Conservation (phyloP, 37 sponge, comb jelly and placozoan species). For the Aplysina aerophoba region DNA sequence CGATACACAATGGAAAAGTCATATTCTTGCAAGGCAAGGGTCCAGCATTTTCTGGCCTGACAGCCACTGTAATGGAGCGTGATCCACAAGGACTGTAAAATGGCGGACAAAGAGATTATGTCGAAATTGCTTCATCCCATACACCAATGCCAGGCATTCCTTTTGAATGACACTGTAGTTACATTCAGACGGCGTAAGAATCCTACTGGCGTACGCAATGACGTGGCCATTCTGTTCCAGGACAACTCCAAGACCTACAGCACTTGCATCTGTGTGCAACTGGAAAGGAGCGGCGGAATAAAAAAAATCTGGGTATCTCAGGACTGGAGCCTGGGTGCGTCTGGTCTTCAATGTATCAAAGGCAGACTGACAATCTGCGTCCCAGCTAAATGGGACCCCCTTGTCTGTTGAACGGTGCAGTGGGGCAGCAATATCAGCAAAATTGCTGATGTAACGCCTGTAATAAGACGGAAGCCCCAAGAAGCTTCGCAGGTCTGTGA, state of each 20-base stretch:
- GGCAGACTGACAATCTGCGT: not conserved
- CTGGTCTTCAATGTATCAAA: constrained; percentile 8
- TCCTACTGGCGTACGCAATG: no score
- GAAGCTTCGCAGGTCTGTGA: no score
- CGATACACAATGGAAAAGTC: constrained; percentile 17
- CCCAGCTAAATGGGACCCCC: not conserved
- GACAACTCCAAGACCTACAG: constrained; percentile 27
- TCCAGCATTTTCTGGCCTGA: constrained; percentile 24
- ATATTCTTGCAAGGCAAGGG: constrained; percentile 18
- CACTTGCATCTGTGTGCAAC: no score
- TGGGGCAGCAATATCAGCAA: constrained; percentile 16
- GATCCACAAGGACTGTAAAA: constrained; percentile 11
- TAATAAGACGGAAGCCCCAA: constrained; percentile 37
- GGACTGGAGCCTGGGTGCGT: constrained; percentile 10
- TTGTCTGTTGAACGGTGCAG: constrained; percentile 15
- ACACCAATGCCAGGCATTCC: no score
- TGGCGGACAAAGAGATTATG: constrained; percentile 16
- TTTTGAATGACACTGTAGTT: no score
- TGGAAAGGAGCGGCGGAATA: constrained; percentile 24
- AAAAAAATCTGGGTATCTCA: constrained; percentile 31
- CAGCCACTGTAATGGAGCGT: constrained; percentile 1
- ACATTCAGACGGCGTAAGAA: no score
- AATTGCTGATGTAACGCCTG: constrained; percentile 26
- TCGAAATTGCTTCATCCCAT: no score
- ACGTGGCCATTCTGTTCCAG: constrained; percentile 24